Percentiles rank a stretch among this genome's conserved stretches.
Evolutionary conservation across 2,888 invertebrate genomes (phyloP).

Genomic region (Gisinianus flammeolus): DNA sequence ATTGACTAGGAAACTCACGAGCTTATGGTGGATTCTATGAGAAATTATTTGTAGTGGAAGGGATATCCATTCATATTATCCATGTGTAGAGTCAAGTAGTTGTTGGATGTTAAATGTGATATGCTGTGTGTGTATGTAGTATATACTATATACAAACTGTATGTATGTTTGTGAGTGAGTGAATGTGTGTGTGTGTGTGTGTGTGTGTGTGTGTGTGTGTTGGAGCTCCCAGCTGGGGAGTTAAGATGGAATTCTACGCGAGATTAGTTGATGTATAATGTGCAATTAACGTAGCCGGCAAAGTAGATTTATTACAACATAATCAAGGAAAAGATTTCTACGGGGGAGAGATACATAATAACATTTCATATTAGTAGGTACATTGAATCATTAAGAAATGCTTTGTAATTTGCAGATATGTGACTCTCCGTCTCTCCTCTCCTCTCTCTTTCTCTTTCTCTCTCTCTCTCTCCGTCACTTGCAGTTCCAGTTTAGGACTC

Average conservation of each 20-base stretch:
- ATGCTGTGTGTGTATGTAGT: not conserved
- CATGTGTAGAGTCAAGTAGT: no score
- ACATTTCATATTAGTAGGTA: conserved; percentile 16
- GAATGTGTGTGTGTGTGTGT: not conserved
- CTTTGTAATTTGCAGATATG: not conserved
- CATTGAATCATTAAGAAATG: conserved; percentile 24
- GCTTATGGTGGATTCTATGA: no score
- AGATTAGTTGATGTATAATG: conserved; percentile 51
- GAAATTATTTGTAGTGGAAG: no score
- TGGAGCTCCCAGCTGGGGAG: conserved; percentile 21
- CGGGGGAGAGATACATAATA: conserved; percentile 5
- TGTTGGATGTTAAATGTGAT: not conserved
- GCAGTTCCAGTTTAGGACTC: not conserved
- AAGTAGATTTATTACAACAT: conserved; percentile 50
- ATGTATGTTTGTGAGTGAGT: not conserved
- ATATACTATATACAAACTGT: not conserved
- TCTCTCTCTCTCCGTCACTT: conserved; percentile 9
- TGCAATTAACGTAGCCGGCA: conserved; percentile 48
- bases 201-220: not conserved
- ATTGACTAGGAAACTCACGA: no score
- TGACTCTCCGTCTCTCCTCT: conserved; percentile 8
- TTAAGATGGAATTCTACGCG: conserved; percentile 38
- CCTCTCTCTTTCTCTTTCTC: not conserved
- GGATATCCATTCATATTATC: no score
- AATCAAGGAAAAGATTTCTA: conserved; percentile 39